A percentile compares a stretch with the other conserved stretches of the same genome.
phyloP scores from a whole-genome alignment of 1,140 invertebrate genomes.

The Ditylenchus dipsaci region DNA sequence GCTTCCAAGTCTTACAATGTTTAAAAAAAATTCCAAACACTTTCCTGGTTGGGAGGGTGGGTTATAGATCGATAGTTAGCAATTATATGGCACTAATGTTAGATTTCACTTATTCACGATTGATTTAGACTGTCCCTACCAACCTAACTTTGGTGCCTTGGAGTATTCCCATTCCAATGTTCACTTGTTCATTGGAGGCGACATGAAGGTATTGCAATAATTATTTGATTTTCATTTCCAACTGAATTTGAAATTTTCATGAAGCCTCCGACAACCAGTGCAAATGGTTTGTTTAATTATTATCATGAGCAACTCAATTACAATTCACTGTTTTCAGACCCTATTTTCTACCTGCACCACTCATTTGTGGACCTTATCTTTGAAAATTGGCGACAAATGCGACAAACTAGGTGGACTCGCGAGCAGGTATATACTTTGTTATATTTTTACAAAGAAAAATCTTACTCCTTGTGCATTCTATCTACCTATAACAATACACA shows the following conservation, averaged over 20 bases:
- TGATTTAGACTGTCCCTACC: constrained; percentile 47
- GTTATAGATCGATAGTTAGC: too few species aligned
- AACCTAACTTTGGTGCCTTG: constrained; percentile 49
- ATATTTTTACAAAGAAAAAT: background rate
- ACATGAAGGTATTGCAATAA: constrained; percentile 27
- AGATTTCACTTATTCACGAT: too few species aligned
- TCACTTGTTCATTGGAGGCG: constrained; percentile 51
- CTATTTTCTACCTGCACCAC: constrained; percentile 53
- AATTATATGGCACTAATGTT: too few species aligned
- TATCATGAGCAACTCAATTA: constrained; percentile 7
- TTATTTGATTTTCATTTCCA: too few species aligned
- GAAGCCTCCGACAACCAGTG: constrained; percentile 24
- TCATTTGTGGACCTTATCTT: constrained; percentile 59
- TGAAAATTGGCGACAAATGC: constrained; percentile 55
- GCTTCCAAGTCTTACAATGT: too few species aligned
- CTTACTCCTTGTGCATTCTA: too few species aligned
- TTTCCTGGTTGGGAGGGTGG: too few species aligned
- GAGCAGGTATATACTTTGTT: constrained; percentile 27
- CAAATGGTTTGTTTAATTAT: background rate
- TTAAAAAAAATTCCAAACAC: too few species aligned
- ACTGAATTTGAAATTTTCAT: background rate
- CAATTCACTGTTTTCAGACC: constrained; percentile 15
- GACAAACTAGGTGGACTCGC: constrained; percentile 36
- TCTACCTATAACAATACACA: too few species aligned
- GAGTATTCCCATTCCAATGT: constrained; percentile 54